Percentiles rank a stretch among this genome's conserved stretches.
Conservation (phyloP, 1,140 invertebrate genomes). For the Leptoteleia sp. region DNA sequence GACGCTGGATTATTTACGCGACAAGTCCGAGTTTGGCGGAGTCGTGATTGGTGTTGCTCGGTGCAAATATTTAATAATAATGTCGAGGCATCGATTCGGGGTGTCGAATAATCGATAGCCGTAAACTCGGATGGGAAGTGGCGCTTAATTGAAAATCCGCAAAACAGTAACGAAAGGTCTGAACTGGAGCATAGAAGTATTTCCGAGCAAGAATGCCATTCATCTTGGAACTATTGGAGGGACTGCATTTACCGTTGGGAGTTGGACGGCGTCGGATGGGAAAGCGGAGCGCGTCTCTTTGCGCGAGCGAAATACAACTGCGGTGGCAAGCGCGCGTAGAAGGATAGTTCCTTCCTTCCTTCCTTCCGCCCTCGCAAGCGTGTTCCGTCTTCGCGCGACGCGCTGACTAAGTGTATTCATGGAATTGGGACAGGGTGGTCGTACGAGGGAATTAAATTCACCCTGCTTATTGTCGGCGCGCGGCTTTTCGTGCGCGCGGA, state of each 20-base stretch:
- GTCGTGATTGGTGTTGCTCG: no score
- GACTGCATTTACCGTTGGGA: constrained; percentile 50
- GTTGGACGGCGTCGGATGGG: constrained; percentile 39
- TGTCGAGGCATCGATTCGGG: background rate
- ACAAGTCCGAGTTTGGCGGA: no score
- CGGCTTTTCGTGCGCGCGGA: constrained; percentile 67
- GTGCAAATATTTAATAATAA: background rate
- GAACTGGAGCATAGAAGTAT: constrained; percentile 55
- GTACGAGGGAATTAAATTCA: constrained; percentile 75
- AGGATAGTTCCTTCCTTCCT: constrained; percentile 67
- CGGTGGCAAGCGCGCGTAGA: constrained; percentile 69
- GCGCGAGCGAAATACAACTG: constrained; percentile 62
- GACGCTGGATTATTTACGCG: no score
- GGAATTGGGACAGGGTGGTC: constrained; percentile 69
- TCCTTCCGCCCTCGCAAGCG: constrained; percentile 39
- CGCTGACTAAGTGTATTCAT: constrained; percentile 70
- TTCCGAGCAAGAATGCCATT: constrained; percentile 48
- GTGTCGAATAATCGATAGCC: constrained; percentile 8
- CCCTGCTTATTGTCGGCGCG: constrained; percentile 71
- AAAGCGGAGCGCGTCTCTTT: constrained; percentile 68
- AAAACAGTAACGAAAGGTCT: constrained; percentile 39
- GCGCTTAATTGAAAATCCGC: constrained; percentile 28
- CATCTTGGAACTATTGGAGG: constrained; percentile 52
- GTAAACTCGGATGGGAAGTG: background rate
- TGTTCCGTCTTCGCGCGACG: constrained; percentile 45